A percentile compares a stretch with the other conserved stretches of the same genome.
Conservation (phyloP, 2,113 vertebrate genomes). For the Festucalex cinctus region DNA sequence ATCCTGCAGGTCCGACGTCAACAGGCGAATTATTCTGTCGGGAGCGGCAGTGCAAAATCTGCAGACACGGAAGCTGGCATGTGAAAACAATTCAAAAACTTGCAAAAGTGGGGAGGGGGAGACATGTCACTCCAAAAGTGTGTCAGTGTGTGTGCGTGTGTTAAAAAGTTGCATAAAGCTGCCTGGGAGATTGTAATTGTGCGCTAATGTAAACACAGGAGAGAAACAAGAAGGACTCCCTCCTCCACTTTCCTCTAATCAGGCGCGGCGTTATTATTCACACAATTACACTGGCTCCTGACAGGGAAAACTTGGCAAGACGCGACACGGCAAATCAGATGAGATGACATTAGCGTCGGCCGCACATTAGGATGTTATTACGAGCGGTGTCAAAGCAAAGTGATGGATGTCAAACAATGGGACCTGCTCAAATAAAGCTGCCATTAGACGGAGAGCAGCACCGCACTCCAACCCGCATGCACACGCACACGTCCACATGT, state of each 20-base stretch:
- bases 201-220: constrained; percentile 61
- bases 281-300: constrained; percentile 72
- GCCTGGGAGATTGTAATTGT: constrained; percentile 67
- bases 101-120: constrained; percentile 28
- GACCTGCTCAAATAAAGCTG: constrained; percentile 1
- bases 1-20: constrained; percentile 89
- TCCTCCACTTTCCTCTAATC: constrained; percentile 62
- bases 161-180: constrained; percentile 50
- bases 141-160: constrained; percentile 43
- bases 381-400: constrained; percentile 17
- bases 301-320: constrained; percentile 68
- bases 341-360: constrained; percentile 47
- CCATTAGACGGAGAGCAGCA: constrained; percentile 1
- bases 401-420: constrained; percentile 16
- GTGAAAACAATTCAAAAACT: constrained; percentile 40
- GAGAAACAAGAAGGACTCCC: constrained; percentile 47
- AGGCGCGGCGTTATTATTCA: constrained; percentile 64
- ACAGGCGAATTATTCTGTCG: constrained; percentile 85
- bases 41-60: constrained; percentile 92
- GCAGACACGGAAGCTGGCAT: constrained; percentile 11
- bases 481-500: not conserved
- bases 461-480: not conserved
- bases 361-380: constrained; percentile 14
- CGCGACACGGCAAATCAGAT: constrained; percentile 55
- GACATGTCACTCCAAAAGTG: constrained; percentile 15